Evolutionary conservation across 2,888 invertebrate species (phyloP).

Genomic region (Lasioglossum malachurum): DNA sequence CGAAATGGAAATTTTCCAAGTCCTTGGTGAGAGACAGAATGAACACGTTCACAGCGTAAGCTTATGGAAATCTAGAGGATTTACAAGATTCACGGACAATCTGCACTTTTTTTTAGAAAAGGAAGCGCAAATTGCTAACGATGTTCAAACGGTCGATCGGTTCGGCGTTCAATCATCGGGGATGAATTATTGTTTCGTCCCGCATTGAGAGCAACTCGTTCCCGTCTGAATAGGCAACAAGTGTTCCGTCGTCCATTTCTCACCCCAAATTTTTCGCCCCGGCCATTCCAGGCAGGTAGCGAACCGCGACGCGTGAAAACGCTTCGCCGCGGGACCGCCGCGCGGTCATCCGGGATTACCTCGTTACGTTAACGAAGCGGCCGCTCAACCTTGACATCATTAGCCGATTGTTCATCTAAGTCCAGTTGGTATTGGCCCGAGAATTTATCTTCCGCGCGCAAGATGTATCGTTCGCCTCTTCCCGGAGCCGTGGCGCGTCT

Average conservation of each 20-base stretch:
- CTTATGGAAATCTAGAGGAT: neutral
- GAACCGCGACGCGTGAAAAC: slow-evolving; percentile 36
- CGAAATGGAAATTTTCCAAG: neutral
- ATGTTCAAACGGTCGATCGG: neutral
- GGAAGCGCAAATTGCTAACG: neutral
- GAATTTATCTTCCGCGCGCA: slow-evolving; percentile 71
- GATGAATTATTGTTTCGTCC: neutral
- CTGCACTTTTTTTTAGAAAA: neutral
- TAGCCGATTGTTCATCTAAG: slow-evolving; percentile 74
- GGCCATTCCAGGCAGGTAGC: slow-evolving; percentile 21
- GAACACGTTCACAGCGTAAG: neutral
- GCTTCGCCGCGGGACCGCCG: slow-evolving; percentile 5
- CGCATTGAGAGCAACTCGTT: neutral
- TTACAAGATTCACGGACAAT: neutral
- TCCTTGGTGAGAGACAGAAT: neutral
- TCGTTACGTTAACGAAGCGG: slow-evolving; percentile 72
- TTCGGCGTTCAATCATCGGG: neutral
- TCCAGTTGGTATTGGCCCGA: slow-evolving; percentile 51
- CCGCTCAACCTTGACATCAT: slow-evolving; percentile 73
- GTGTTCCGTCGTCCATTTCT: slow-evolving; percentile 14
- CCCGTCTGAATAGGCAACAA: neutral
- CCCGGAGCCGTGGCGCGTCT: slow-evolving; percentile 58
- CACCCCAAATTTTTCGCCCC: neutral
- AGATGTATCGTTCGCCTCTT: slow-evolving; percentile 66
- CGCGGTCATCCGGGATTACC: slow-evolving; percentile 60